Conservation (phyloP, 2,113 vertebrate species). For the Gymnogyps californianus region DNA sequence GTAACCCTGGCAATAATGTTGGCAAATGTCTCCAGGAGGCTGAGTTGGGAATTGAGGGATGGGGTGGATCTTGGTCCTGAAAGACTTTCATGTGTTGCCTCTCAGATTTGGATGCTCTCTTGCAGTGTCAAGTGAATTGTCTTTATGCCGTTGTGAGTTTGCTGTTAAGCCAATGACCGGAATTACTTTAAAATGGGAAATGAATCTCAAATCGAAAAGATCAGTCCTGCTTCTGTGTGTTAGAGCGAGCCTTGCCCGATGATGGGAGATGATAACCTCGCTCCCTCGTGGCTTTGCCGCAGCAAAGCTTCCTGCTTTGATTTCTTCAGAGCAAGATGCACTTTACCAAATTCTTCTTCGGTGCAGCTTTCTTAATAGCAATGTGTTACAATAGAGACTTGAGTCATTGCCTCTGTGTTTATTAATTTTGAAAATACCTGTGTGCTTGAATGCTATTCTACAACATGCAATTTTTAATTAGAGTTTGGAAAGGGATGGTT, state of each 20-base stretch:
- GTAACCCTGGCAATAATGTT: not conserved
- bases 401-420: not conserved
- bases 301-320: not conserved
- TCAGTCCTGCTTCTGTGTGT: not conserved
- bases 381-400: not conserved
- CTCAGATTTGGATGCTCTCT: not conserved
- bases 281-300: not conserved
- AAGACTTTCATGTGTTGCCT: not conserved
- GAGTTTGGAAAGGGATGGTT: not conserved
- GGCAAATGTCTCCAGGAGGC: not conserved
- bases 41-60: not conserved
- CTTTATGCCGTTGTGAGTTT: not conserved
- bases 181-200: not conserved
- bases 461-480: not conserved
- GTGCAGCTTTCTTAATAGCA: not conserved
- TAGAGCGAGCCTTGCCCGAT: rapidly evolving
- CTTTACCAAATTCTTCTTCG: not conserved
- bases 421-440: not conserved
- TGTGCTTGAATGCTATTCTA: not conserved
- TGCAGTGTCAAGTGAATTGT: not conserved
- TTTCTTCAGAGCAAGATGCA: not conserved
- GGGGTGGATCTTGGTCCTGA: not conserved
- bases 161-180: rapidly evolving
- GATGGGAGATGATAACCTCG: not conserved
- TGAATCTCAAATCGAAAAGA: not conserved